Evolutionary conservation across 2,113 vertebrate species (phyloP), one percentile per base, ranked within the genome.

Genomic region (Cardinalis cardinalis): DNA sequence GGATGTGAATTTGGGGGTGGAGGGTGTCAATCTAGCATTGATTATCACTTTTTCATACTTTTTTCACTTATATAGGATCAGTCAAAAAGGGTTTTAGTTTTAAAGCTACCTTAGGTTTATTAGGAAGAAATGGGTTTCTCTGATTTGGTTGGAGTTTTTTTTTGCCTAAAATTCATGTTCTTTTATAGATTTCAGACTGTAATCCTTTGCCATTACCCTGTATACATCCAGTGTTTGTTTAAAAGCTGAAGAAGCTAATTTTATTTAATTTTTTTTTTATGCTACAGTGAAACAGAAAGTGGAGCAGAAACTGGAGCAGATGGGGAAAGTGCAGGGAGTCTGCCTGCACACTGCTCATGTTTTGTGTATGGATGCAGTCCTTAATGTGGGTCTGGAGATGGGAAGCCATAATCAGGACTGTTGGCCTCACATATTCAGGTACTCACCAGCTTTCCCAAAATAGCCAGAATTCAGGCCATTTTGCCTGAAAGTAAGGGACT

Each of bases 291-390:
- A 98, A 87, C 98, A 98, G 68, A 98, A 98, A 94, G 97, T 99
- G 93, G 98, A 98, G 88, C 98, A 98, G 96, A 98, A 98, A 96
- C 96, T 99, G 95, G 98, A 99, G 88, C 98, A 99, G 97, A 98
- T 99, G 95, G 97, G 98, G 46, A 98, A 98, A 68, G 94, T 97
- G 71, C 98, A 97, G 85, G 98, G 98, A 56, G 97, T 98, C 55
- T 98, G 97, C 90, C 97, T 99, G 69, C 98, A 99, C 94, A 98
- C 98, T 12, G 98, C 98, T 79, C 98, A 99, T 58, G 97, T 98
- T 84, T 94, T 99, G 92, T 99, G 98, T 97, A 99, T 99, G 98
- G 98, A 99, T n/a, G 98, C 98, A 91, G 98, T 99, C 93, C 98
- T 99, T 80, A 98, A 97, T 5, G 98, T 99, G 61, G 98, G 98